A percentile compares a stretch with the other conserved stretches of the same genome.
phyloP scores from a whole-genome alignment of 2,113 vertebrate genomes.

The Limanda limanda region DNA sequence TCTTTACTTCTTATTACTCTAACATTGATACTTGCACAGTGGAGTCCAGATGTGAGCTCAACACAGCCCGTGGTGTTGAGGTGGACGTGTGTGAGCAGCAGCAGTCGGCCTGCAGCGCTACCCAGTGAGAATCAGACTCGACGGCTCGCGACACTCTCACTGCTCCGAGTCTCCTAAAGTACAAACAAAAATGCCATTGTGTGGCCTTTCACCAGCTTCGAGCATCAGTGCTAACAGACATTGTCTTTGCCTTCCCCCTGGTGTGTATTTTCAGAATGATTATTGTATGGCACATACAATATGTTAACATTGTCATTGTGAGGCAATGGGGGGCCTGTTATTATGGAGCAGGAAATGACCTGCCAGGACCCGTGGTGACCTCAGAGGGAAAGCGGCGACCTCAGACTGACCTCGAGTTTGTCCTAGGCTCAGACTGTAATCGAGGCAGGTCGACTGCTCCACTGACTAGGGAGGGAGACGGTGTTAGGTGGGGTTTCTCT shows the following conservation, averaged over 20 bases:
- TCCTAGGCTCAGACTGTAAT: constrained; percentile 45
- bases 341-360: constrained; percentile 81
- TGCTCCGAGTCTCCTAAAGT: constrained; percentile 50
- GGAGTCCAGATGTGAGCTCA: constrained; percentile 50
- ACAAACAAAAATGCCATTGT: constrained; percentile 77
- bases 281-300: constrained; percentile 83
- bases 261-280: constrained; percentile 81
- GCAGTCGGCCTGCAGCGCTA: neutral
- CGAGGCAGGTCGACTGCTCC: constrained; percentile 44
- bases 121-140: constrained; percentile 60
- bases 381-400: constrained; percentile 77
- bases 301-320: constrained; percentile 74
- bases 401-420: constrained; percentile 65
- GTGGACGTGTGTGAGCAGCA: constrained; percentile 18
- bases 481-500: constrained; percentile 54
- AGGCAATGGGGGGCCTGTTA: constrained; percentile 63
- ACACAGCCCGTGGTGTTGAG: constrained; percentile 13
- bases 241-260: constrained; percentile 79
- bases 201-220: constrained; percentile 59
- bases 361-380: constrained; percentile 72
- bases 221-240: constrained; percentile 81
- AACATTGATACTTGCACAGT: neutral
- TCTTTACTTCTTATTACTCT: neutral
- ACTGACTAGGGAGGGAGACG: constrained; percentile 29
- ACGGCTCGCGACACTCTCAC: constrained; percentile 13